Percentiles rank a stretch among this genome's conserved stretches.
Evolutionary conservation across 1,140 invertebrate species (phyloP).

Genomic region (Batillaria attramentaria): DNA sequence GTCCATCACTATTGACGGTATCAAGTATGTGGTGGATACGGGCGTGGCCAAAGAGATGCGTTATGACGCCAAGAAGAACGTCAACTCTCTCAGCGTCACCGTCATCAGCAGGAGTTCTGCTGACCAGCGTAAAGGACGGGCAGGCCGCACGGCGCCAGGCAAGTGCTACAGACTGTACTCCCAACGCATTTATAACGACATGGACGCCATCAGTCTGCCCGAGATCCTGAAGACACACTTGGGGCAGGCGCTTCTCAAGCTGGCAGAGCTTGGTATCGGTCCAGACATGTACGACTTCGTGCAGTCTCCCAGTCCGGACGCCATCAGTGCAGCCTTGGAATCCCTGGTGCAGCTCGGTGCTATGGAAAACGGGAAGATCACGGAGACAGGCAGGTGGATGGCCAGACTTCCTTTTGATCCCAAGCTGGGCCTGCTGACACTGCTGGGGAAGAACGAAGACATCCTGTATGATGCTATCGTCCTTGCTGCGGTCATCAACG

Average conservation of each 20-base stretch:
- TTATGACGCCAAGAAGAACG: slow-evolving; percentile 63
- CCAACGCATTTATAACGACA: slow-evolving; percentile 50
- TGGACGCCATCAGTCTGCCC: slow-evolving; percentile 52
- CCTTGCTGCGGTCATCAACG: slow-evolving; percentile 50
- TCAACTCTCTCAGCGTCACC: slow-evolving; percentile 52
- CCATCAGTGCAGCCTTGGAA: slow-evolving; percentile 50
- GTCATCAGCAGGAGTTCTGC: slow-evolving; percentile 62
- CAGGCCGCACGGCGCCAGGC: slow-evolving; percentile 61
- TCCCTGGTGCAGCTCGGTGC: slow-evolving; percentile 58
- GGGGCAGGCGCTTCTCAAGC: slow-evolving; percentile 60
- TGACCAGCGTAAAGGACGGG: slow-evolving; percentile 67
- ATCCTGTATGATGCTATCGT: slow-evolving; percentile 77
- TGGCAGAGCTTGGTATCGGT: slow-evolving; percentile 58
- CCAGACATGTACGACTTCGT: slow-evolving; percentile 64
- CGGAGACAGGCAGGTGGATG: slow-evolving; percentile 62
- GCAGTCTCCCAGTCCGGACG: slow-evolving; percentile 49
- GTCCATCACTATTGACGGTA: slow-evolving; percentile 68
- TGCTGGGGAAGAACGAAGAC: slow-evolving; percentile 46
- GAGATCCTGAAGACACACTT: slow-evolving; percentile 64
- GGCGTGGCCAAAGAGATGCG: slow-evolving; percentile 64
- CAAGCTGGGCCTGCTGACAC: slow-evolving; percentile 50
- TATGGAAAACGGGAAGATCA: slow-evolving; percentile 54
- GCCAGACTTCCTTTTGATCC: slow-evolving; percentile 63
- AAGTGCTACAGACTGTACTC: slow-evolving; percentile 66
- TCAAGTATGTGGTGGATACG: slow-evolving; percentile 68